Conservation (phyloP, 2,888 invertebrate species). For the Limnephilus rhombicus region DNA sequence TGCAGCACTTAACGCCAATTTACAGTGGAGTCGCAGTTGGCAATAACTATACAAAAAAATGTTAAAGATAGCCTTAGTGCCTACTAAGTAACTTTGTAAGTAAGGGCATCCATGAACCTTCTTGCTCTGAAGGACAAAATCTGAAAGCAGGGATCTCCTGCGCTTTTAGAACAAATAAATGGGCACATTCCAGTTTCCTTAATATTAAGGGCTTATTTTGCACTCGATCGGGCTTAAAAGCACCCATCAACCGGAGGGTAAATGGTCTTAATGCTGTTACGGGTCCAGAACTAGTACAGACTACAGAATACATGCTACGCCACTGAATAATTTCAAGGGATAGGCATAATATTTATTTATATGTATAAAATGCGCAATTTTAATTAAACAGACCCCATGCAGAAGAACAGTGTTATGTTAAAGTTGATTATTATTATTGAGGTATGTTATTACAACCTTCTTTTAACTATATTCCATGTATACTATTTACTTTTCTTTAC, state of each 20-base stretch:
- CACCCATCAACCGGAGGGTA: conserved; percentile 3
- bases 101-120: neutral
- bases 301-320: neutral
- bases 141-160: neutral
- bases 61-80: neutral
- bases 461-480: no score
- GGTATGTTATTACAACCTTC: no score
- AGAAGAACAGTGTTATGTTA: no score
- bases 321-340: neutral
- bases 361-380: no score
- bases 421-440: no score
- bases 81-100: neutral
- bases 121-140: neutral
- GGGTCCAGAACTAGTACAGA: neutral
- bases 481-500: no score
- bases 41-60: no score
- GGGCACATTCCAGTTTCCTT: conserved; percentile 18
- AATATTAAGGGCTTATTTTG: conserved; percentile 28
- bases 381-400: no score
- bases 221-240: conserved; percentile 22
- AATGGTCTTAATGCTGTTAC: neutral
- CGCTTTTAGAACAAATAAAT: conserved; percentile 22
- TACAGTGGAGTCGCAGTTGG: no score
- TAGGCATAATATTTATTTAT: neutral
- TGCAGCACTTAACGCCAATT: no score